These are phyloP conservation scores for Darevskia nairensis DNA, from an alignment of 2,797 vertebrate genomes.

Conservation along the genomic window DNA sequence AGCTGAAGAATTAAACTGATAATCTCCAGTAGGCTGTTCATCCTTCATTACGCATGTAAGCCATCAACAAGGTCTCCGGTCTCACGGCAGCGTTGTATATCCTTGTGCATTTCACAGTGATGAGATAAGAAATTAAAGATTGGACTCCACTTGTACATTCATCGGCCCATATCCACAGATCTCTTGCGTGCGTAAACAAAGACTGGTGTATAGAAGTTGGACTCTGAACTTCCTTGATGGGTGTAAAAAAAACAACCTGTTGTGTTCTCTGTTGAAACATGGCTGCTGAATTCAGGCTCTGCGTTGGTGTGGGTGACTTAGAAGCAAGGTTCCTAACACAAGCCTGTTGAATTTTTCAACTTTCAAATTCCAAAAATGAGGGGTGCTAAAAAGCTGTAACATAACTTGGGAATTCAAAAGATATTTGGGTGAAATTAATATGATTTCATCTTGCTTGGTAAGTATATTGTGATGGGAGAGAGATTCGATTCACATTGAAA, in stretches of 20 bases:
- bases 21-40: conserved; percentile 66
- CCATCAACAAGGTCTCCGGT: conserved; percentile 48
- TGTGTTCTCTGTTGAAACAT: not conserved
- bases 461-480: no score
- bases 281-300: not conserved
- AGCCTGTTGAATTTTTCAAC: no score
- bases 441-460: no score
- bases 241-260: not conserved
- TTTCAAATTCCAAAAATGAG: no score
- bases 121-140: conserved; percentile 54
- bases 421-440: no score
- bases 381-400: no score
- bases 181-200: not conserved
- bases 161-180: not conserved
- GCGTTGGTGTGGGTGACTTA: not conserved
- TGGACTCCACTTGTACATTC: conserved; percentile 40
- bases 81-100: conserved; percentile 39
- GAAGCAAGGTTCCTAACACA: not conserved
- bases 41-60: conserved; percentile 62
- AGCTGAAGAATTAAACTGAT: conserved; percentile 65
- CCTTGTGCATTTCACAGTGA: conserved; percentile 45
- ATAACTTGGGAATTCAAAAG: no score
- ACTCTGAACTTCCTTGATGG: not conserved
- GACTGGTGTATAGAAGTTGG: not conserved
- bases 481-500: no score